phyloP scores from a whole-genome alignment of 2,797 vertebrate species.

The Phaenicophaeus curvirostris region DNA sequence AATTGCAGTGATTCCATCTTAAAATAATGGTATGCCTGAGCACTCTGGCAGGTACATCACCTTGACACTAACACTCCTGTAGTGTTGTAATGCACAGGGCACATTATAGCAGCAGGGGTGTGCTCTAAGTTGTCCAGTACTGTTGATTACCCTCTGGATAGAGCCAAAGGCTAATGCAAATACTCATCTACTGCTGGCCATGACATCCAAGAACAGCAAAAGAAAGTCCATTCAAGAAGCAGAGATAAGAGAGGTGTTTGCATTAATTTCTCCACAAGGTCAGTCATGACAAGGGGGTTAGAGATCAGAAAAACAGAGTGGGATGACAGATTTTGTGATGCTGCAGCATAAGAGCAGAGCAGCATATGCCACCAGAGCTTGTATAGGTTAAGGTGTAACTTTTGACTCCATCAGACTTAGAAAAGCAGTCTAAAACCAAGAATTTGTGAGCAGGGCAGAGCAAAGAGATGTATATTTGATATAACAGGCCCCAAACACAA shows the following conservation, averaged over 20 bases:
- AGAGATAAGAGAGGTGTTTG: not conserved
- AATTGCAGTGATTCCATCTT: not conserved
- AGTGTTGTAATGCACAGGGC: not conserved
- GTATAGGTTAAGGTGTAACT: conserved; percentile 17
- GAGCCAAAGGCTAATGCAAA: conserved; percentile 16
- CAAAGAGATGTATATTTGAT: not conserved
- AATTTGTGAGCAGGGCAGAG: not conserved
- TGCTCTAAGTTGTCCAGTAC: not conserved
- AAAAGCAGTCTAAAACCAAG: conserved; percentile 34
- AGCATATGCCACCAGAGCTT: not conserved
- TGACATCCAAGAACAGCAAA: not conserved
- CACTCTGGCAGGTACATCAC: not conserved
- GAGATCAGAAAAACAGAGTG: not conserved
- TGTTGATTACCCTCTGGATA: not conserved
- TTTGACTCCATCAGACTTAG: not conserved
- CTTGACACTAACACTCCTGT: not conserved
- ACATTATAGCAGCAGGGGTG: not conserved
- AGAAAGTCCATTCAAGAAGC: not conserved
- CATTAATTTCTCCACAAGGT: not conserved
- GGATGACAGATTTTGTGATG: not conserved
- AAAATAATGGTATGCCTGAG: not conserved
- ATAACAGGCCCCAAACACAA: conserved; percentile 35
- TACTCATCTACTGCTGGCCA: not conserved
- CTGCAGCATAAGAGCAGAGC: not conserved
- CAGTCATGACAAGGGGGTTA: not conserved